phyloP scores from a whole-genome alignment of 2,888 invertebrate genomes.

The Noctua janthina region DNA sequence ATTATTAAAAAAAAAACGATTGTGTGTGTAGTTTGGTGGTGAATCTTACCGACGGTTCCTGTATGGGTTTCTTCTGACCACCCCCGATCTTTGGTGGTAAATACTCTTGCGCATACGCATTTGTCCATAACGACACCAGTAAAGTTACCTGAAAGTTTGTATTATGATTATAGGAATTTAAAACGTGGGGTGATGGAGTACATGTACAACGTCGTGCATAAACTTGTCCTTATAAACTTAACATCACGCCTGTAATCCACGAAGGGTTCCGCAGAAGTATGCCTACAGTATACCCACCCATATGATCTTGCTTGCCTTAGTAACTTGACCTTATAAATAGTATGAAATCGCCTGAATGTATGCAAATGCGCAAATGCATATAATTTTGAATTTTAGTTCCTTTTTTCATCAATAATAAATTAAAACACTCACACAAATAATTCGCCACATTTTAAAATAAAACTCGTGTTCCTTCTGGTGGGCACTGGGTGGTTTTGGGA shows the following conservation, averaged over 20 bases:
- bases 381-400: neutral
- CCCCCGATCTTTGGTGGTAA: constrained; percentile 87
- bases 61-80: constrained; percentile 75
- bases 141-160: constrained; percentile 74
- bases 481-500: constrained; percentile 72
- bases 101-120: constrained; percentile 84
- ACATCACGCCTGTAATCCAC: neutral
- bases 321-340: neutral
- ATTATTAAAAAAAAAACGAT: no score
- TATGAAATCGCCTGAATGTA: neutral
- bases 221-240: neutral
- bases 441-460: constrained; percentile 78
- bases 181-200: neutral
- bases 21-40: neutral
- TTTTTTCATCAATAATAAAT: neutral
- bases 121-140: constrained; percentile 81
- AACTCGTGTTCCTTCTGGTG: constrained; percentile 63
- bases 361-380: neutral
- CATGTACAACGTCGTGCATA: neutral
- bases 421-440: constrained; percentile 79
- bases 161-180: neutral
- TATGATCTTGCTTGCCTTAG: neutral
- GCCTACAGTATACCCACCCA: neutral
- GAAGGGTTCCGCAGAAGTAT: neutral
- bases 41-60: constrained; percentile 80